phyloP scores from a whole-genome alignment of 2,888 invertebrate genomes.

The Mythimna ferrago region DNA sequence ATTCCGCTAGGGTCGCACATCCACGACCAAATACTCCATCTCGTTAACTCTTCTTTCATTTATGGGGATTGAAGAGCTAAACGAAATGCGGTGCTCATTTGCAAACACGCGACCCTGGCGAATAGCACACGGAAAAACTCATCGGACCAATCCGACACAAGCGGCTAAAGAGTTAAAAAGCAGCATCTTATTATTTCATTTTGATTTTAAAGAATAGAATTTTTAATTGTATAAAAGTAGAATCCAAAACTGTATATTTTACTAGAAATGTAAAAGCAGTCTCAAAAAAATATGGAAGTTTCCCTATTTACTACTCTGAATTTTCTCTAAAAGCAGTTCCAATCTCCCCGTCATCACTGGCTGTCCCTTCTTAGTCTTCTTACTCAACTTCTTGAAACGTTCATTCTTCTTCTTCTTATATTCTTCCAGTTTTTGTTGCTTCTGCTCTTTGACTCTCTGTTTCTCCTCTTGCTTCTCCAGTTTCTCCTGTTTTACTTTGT shows the following conservation, averaged over 20 bases:
- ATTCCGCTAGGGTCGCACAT: too few species aligned
- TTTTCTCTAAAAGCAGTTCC: constrained; percentile 94
- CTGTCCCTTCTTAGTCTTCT: constrained; percentile 95
- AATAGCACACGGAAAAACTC: too few species aligned
- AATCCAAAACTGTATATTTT: not conserved
- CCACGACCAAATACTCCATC: too few species aligned
- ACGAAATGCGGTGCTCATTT: too few species aligned
- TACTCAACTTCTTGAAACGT: constrained; percentile 93
- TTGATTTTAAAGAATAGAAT: not conserved
- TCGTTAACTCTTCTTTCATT: too few species aligned
- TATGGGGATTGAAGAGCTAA: too few species aligned
- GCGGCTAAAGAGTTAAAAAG: not conserved
- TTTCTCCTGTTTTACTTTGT: constrained; percentile 90
- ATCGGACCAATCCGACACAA: too few species aligned
- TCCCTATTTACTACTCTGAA: constrained; percentile 86
- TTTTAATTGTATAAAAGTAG: not conserved
- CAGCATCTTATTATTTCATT: constrained; percentile 9
- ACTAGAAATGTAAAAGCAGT: constrained; percentile 8
- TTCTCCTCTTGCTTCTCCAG: constrained; percentile 85
- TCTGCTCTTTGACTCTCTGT: constrained; percentile 89
- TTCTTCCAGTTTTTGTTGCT: constrained; percentile 91
- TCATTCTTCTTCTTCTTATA: constrained; percentile 94
- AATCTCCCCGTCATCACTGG: constrained; percentile 96
- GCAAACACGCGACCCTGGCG: too few species aligned
- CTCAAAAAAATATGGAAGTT: not conserved